phyloP scores from a whole-genome alignment of 2,888 invertebrate species.

The Drosophila incognita region DNA sequence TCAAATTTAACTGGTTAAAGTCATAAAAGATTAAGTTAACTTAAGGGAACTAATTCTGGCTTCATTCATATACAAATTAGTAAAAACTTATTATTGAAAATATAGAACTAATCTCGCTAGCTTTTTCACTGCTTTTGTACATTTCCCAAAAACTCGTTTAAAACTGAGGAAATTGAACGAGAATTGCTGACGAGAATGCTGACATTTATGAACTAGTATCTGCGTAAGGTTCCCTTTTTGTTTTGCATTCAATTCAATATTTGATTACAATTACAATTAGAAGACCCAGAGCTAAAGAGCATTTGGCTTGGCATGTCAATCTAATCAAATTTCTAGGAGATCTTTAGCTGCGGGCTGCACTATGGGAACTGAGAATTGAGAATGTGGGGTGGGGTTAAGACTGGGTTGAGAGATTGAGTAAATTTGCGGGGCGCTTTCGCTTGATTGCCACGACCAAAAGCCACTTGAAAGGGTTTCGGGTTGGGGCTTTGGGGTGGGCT shows the following conservation, averaged over 20 bases:
- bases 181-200: slow-evolving; percentile 11
- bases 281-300: slow-evolving; percentile 9
- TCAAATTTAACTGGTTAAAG: neutral
- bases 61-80: neutral
- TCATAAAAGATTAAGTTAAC: neutral
- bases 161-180: neutral
- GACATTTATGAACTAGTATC: slow-evolving; percentile 14
- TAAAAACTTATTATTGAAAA: neutral
- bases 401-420: neutral
- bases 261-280: slow-evolving; percentile 44
- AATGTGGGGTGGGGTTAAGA: slow-evolving; percentile 1
- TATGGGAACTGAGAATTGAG: slow-evolving; percentile 11
- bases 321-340: slow-evolving; percentile 66
- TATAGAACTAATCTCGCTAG: neutral
- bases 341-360: slow-evolving; percentile 66
- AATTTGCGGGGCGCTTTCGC: slow-evolving; percentile 22
- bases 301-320: slow-evolving; percentile 35
- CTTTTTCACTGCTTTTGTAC: neutral
- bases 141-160: neutral
- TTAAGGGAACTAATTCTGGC: neutral
- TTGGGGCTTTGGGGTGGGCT: slow-evolving; percentile 1
- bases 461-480: slow-evolving; percentile 75
- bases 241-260: slow-evolving; percentile 42
- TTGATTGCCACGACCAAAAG: slow-evolving; percentile 46
- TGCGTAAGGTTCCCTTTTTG: slow-evolving; percentile 4